Conservation (phyloP, 2,113 vertebrate species). For the Aramus guarauna region DNA sequence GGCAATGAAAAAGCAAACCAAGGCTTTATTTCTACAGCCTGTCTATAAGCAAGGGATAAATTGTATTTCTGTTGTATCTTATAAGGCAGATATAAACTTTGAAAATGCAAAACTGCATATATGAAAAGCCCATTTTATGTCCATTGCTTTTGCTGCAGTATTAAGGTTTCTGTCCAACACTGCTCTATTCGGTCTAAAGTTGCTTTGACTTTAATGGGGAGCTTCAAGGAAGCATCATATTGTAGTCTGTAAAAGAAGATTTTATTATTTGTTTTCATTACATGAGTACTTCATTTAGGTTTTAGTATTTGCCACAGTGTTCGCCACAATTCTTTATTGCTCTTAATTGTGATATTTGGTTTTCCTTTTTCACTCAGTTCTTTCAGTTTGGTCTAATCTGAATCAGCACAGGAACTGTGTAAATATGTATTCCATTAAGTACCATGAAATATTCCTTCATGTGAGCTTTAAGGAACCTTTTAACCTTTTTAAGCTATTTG, state of each 20-base stretch:
- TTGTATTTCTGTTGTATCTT: not conserved
- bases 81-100: not conserved
- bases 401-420: not conserved
- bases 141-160: not conserved
- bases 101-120: not conserved
- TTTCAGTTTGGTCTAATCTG: not conserved
- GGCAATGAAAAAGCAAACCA: not conserved
- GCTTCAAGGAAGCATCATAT: not conserved
- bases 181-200: not conserved
- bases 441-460: not conserved
- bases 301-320: not conserved
- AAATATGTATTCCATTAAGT: not conserved
- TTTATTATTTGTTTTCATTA: not conserved
- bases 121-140: not conserved
- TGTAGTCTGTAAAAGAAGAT: not conserved
- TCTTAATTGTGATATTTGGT: not conserved
- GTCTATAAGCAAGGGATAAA: not conserved
- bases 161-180: not conserved
- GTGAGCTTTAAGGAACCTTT: not conserved
- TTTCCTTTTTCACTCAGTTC: not conserved
- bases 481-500: not conserved
- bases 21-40: not conserved
- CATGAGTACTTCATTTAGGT: not conserved
- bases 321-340: not conserved
- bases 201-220: not conserved